A percentile compares a stretch with the other conserved stretches of the same genome.
Evolutionary conservation across 2,113 vertebrate species (phyloP).

Genomic region (Serinus canaria): DNA sequence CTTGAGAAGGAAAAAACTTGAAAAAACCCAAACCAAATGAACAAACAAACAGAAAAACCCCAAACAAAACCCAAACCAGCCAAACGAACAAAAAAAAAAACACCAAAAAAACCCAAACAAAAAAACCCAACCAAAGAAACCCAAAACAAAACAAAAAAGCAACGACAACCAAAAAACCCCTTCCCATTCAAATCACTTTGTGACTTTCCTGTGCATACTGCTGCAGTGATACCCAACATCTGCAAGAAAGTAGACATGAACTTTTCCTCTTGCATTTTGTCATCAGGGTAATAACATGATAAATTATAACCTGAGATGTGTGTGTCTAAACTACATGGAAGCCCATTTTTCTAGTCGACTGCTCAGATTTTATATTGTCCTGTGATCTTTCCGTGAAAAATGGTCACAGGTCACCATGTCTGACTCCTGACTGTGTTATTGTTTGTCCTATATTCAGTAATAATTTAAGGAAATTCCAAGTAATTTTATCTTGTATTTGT

Average conservation of each 20-base stretch:
- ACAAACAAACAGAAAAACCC: not conserved
- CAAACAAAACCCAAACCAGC: not conserved
- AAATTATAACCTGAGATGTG: not conserved
- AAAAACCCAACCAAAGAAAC: not conserved
- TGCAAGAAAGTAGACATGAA: not conserved
- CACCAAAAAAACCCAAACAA: not conserved
- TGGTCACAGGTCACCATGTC: slow-evolving; percentile 2
- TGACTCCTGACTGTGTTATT: slow-evolving; percentile 41
- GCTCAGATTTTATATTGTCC: not conserved
- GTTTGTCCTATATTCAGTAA: slow-evolving; percentile 49
- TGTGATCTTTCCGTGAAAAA: slow-evolving; percentile 42
- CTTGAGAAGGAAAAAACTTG: not conserved
- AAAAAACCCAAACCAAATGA: not conserved
- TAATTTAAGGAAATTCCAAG: slow-evolving; percentile 54
- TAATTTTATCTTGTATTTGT: slow-evolving; percentile 50
- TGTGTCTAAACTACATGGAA: not conserved
- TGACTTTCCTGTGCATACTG: not conserved
- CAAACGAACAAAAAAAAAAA: not conserved
- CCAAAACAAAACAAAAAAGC: too few species aligned
- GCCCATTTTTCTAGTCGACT: not conserved
- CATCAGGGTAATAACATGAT: not conserved
- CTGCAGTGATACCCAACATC: not conserved
- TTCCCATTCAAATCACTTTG: not conserved
- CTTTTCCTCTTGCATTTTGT: not conserved
- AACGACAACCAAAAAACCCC: not conserved